Conservation (phyloP, 1,140 invertebrate species). For the Calephelis nemesis region DNA sequence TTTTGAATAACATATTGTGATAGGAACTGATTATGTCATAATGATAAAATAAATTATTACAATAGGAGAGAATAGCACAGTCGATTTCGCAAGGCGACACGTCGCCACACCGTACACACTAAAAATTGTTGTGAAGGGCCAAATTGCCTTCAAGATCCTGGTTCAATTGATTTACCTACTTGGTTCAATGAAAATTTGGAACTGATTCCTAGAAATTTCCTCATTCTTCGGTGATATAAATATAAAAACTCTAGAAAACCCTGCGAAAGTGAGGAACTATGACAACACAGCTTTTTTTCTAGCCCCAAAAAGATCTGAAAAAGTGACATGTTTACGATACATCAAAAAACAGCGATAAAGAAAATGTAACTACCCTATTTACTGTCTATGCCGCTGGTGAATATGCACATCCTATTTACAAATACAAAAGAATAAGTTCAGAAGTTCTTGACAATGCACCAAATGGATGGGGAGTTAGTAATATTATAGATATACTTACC, state of each 20-base stretch:
- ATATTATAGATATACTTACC: no score
- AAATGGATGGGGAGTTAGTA: neutral
- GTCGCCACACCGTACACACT: no score
- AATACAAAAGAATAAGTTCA: neutral
- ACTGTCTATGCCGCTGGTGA: neutral
- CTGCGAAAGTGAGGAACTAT: neutral
- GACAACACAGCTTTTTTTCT: constrained; percentile 2
- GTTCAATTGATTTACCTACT: constrained; percentile 25
- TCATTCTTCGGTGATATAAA: constrained; percentile 20
- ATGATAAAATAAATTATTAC: no score
- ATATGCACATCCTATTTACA: neutral
- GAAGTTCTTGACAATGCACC: neutral
- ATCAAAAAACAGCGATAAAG: constrained; percentile 2
- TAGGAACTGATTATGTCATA: no score
- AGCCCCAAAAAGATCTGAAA: neutral
- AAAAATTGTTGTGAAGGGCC: constrained; percentile 21
- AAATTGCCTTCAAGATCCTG: constrained; percentile 29
- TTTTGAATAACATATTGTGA: no score
- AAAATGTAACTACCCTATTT: neutral
- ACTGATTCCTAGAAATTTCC: constrained; percentile 22
- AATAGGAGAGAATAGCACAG: no score
- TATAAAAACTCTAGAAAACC: no score
- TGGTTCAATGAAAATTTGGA: constrained; percentile 23
- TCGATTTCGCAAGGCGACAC: no score
- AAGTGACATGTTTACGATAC: neutral